These are phyloP conservation scores for Cetoscarus ocellatus DNA, from an alignment of 2,797 vertebrate species.

Conservation along the genomic window DNA sequence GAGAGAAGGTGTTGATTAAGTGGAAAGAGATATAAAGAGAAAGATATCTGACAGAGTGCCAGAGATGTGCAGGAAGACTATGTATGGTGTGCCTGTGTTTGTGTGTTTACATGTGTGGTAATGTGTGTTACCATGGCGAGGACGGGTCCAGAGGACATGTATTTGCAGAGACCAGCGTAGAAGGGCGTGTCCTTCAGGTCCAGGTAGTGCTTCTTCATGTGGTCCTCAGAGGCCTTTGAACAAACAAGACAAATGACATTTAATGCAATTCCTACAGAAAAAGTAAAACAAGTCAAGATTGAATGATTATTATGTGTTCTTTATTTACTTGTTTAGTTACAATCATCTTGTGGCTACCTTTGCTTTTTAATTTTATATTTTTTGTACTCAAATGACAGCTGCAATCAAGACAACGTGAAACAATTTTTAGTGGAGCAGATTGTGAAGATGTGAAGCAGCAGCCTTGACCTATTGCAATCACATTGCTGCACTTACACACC, in stretches of 20 bases:
- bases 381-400: no score
- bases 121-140: conserved; percentile 90
- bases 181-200: conserved; percentile 94
- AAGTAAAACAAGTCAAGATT: no score
- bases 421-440: no score
- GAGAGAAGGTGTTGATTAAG: background rate
- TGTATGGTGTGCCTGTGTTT: background rate
- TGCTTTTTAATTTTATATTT: no score
- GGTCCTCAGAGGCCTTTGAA: conserved; percentile 88
- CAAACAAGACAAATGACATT: background rate
- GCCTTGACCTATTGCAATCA: no score
- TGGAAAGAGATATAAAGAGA: conserved; percentile 18
- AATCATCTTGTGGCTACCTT: no score
- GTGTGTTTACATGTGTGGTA: conserved; percentile 1
- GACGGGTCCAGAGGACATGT: conserved; percentile 92
- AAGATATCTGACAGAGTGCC: conserved; percentile 8
- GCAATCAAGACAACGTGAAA: no score
- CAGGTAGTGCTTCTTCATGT: conserved; percentile 91
- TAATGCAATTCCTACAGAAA: no score
- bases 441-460: no score
- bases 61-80: background rate
- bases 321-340: no score
- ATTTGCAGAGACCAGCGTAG: conserved; percentile 90
- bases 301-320: no score
- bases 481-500: no score